Evolutionary conservation across 2,113 vertebrate genomes (phyloP).

Genomic region (Saguinus imperator): DNA sequence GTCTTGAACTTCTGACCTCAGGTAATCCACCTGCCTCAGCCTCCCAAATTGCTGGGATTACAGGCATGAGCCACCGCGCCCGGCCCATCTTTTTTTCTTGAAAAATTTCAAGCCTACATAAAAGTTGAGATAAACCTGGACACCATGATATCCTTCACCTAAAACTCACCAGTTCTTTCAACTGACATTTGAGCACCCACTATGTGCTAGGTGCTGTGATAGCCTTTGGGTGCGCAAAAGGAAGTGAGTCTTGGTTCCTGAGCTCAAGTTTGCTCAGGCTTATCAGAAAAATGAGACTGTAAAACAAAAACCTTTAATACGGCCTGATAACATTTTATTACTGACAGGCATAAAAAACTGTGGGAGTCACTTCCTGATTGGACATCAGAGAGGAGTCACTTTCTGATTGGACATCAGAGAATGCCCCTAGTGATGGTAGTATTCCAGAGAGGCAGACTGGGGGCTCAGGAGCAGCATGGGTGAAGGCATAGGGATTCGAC

Average conservation of each 20-base stretch:
- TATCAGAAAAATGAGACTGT: not conserved
- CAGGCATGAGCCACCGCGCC: too few relatives aligned
- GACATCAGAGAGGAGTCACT: not conserved
- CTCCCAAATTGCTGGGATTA: too few relatives aligned
- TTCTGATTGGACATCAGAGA: not conserved
- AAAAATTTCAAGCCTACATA: not conserved
- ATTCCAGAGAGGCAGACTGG: not conserved
- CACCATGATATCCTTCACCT: not conserved
- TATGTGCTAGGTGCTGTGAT: fast-evolving
- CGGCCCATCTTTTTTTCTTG: not conserved
- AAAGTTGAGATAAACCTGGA: not conserved
- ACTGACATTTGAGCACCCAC: not conserved
- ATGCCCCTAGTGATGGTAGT: not conserved
- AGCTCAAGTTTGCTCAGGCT: not conserved
- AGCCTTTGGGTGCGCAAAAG: not conserved
- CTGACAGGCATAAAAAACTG: not conserved
- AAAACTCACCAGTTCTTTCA: not conserved
- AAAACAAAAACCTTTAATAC: not conserved
- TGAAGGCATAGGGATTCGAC: not conserved
- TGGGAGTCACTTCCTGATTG: not conserved
- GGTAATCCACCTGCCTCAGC: too few relatives aligned
- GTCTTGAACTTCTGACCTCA: too few relatives aligned
- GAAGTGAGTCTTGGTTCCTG: not conserved
- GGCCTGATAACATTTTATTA: not conserved
- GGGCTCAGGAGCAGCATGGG: not conserved